phyloP scores from a whole-genome alignment of 2,797 vertebrate species.

The Clarias laeviceps region DNA sequence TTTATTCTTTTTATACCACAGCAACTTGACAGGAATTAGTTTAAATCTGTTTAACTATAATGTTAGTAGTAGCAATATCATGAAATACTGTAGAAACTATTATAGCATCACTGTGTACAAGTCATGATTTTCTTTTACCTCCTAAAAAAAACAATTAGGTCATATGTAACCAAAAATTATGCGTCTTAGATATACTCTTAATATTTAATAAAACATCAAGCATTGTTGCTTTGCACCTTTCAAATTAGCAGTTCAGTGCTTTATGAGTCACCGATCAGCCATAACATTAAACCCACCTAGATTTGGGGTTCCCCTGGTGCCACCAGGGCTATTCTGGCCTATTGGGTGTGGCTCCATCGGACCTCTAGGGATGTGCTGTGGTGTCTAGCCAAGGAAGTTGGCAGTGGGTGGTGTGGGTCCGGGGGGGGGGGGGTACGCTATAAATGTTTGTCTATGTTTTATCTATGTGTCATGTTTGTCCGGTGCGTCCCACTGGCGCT shows the following conservation, averaged over 20 bases:
- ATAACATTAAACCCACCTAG: too few relatives aligned
- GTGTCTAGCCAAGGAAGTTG: too few relatives aligned
- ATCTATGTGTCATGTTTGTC: too few relatives aligned
- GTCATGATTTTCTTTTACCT: neutral
- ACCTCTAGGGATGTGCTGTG: too few relatives aligned
- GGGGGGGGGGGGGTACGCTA: too few relatives aligned
- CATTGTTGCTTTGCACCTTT: neutral
- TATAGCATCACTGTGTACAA: neutral
- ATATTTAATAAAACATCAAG: neutral
- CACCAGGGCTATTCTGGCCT: too few relatives aligned
- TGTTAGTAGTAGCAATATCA: neutral
- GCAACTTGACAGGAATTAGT: neutral
- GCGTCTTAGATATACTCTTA: neutral
- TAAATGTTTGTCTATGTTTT: too few relatives aligned
- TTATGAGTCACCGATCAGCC: neutral
- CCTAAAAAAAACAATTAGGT: neutral
- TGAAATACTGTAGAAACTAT: neutral
- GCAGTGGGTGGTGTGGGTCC: too few relatives aligned
- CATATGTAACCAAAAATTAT: neutral
- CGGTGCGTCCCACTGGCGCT: too few relatives aligned
- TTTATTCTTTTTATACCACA: neutral
- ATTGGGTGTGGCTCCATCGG: too few relatives aligned
- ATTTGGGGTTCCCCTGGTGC: too few relatives aligned
- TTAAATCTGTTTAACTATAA: neutral
- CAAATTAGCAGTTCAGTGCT: neutral